These are phyloP conservation scores for Cochlearius cochlearius DNA, from an alignment of 2,113 vertebrate species.

Conservation along the genomic window DNA sequence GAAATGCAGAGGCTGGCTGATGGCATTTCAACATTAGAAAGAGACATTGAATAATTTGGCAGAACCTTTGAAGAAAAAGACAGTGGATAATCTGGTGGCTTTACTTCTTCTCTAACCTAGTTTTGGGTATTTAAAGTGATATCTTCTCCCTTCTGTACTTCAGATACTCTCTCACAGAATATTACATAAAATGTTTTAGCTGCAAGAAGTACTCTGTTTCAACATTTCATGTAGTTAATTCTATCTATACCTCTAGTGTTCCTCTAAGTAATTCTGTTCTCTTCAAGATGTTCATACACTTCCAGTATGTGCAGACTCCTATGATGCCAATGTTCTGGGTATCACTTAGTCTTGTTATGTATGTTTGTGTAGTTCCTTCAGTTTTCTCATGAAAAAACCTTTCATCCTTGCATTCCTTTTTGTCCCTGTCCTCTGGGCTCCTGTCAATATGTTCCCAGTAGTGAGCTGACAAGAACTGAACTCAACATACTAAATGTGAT, in stretches of 20 bases:
- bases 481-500: neutral
- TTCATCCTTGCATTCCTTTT: neutral
- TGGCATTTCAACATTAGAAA: neutral
- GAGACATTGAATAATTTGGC: neutral
- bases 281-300: neutral
- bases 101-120: neutral
- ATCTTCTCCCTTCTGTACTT: neutral
- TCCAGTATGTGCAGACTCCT: neutral
- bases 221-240: neutral
- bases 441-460: neutral
- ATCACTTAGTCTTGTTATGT: neutral
- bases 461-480: neutral
- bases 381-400: neutral
- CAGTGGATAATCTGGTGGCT: neutral
- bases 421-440: neutral
- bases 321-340: neutral
- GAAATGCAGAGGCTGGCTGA: neutral
- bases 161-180: neutral
- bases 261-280: neutral
- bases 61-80: neutral
- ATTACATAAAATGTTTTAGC: neutral
- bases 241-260: neutral
- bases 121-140: neutral
- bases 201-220: neutral
- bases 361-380: neutral